A percentile compares a stretch with the other conserved stretches of the same genome.
Conservation (phyloP, 2,797 vertebrate genomes). For the Austrolebias charrua region DNA sequence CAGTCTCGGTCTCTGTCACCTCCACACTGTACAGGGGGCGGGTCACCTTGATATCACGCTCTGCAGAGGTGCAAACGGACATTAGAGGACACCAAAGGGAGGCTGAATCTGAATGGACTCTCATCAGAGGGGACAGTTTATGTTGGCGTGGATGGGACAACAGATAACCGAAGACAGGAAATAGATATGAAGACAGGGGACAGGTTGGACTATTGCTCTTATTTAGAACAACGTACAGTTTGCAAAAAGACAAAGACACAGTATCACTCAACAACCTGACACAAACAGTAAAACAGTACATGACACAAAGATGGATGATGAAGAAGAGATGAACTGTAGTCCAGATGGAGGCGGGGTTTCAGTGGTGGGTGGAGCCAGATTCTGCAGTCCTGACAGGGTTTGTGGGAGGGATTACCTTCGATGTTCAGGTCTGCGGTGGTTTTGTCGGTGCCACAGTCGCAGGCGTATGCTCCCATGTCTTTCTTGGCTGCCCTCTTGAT, state of each 20-base stretch:
- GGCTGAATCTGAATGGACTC: background rate
- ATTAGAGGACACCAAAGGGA: slow-evolving; percentile 8
- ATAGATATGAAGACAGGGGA: slow-evolving; percentile 13
- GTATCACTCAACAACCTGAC: background rate
- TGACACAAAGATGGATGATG: slow-evolving; percentile 15
- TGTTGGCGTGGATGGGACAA: background rate
- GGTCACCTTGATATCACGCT: slow-evolving; percentile 92
- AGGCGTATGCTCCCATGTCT: slow-evolving; percentile 87
- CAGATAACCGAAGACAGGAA: background rate
- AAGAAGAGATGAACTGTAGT: background rate
- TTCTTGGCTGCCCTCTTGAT: slow-evolving; percentile 88
- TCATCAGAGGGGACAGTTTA: background rate
- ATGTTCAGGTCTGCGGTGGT: slow-evolving; percentile 90
- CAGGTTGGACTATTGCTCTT: slow-evolving; percentile 36
- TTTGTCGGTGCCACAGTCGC: slow-evolving; percentile 94
- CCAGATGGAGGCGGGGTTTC: background rate
- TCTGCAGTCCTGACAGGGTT: slow-evolving; percentile 9
- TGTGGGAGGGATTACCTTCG: slow-evolving; percentile 80
- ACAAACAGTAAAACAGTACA: slow-evolving; percentile 9
- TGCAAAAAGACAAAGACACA: slow-evolving; percentile 27
- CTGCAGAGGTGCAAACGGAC: slow-evolving; percentile 67
- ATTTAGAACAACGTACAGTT: slow-evolving; percentile 52
- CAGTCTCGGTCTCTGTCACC: slow-evolving; percentile 91
- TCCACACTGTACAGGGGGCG: slow-evolving; percentile 93
- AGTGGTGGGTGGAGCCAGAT: background rate